Evolutionary conservation across 37 sponge, comb jelly and placozoan species (phyloP).

Genomic region (Halisarca cf. caerulea): DNA sequence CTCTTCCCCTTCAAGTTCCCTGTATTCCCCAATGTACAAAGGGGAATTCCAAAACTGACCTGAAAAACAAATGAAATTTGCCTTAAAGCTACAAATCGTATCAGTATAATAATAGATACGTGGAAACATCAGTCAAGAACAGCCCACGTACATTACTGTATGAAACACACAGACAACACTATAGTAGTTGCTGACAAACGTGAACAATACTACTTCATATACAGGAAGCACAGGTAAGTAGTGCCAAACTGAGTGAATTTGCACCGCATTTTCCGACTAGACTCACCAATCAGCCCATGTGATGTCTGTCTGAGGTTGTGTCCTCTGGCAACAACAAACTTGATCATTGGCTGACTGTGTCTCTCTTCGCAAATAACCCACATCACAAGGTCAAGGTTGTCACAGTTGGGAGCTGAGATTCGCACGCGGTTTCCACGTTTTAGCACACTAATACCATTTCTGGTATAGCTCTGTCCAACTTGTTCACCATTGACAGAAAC

Average conservation of each 20-base stretch:
- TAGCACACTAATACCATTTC: slow-evolving; percentile 17
- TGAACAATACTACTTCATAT: too few relatives aligned
- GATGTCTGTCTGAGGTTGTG: slow-evolving; percentile 59
- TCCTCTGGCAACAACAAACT: slow-evolving; percentile 60
- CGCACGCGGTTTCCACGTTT: slow-evolving; percentile 37
- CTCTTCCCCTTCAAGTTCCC: neutral
- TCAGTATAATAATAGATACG: too few relatives aligned
- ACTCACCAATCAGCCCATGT: slow-evolving; percentile 79
- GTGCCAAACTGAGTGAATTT: too few relatives aligned
- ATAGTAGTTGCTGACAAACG: too few relatives aligned
- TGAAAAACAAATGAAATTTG: too few relatives aligned
- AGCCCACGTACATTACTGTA: too few relatives aligned
- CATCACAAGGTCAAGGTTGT: slow-evolving; percentile 60
- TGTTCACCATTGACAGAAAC: slow-evolving; percentile 13
- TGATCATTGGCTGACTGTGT: slow-evolving; percentile 41
- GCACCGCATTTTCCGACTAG: too few relatives aligned
- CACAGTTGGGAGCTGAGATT: slow-evolving; percentile 72
- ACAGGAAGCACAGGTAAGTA: too few relatives aligned
- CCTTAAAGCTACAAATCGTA: too few relatives aligned
- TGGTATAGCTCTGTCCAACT: neutral
- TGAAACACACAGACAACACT: too few relatives aligned
- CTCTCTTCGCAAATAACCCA: slow-evolving; percentile 58
- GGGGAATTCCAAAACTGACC: slow-evolving; percentile 85
- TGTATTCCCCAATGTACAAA: slow-evolving; percentile 30
- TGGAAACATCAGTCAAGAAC: too few relatives aligned